Conservation (phyloP, 2,797 vertebrate genomes). For the Poeciliopsis turneri region DNA sequence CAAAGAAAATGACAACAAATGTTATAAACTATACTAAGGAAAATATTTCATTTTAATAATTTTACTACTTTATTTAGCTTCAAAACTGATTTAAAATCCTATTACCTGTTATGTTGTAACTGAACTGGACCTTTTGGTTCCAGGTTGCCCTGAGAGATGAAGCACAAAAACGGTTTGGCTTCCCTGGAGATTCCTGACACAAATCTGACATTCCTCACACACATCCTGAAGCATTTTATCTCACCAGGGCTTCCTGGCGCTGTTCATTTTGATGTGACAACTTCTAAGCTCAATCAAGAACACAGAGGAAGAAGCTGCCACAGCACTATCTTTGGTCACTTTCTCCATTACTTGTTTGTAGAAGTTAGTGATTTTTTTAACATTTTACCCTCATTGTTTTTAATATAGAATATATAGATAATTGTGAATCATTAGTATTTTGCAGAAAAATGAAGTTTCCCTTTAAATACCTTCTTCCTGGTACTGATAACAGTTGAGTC, state of each 20-base stretch:
- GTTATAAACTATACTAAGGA: too few species aligned
- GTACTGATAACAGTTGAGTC: not conserved
- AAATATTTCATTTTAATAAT: not conserved
- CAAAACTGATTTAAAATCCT: slow-evolving; percentile 2
- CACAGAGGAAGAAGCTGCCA: slow-evolving; percentile 47
- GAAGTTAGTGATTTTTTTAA: too few species aligned
- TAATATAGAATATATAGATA: too few species aligned
- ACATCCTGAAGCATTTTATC: slow-evolving; percentile 53
- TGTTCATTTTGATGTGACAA: slow-evolving; percentile 52
- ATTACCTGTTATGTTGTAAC: slow-evolving; percentile 26
- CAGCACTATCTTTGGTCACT: slow-evolving; percentile 15
- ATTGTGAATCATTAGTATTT: not conserved
- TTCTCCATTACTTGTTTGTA: too few species aligned
- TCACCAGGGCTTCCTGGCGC: slow-evolving; percentile 51
- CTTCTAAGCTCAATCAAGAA: slow-evolving; percentile 29
- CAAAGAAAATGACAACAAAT: too few species aligned
- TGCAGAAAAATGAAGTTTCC: not conserved
- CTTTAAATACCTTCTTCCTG: not conserved
- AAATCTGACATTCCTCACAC: slow-evolving; percentile 58
- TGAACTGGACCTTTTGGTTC: slow-evolving; percentile 19
- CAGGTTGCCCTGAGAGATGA: slow-evolving; percentile 21
- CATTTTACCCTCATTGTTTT: too few species aligned
- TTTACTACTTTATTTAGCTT: not conserved
- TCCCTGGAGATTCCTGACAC: slow-evolving; percentile 53
- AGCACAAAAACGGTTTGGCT: slow-evolving; percentile 14